phyloP scores from a whole-genome alignment of 2,113 vertebrate genomes.

The Notothenia rossii region DNA sequence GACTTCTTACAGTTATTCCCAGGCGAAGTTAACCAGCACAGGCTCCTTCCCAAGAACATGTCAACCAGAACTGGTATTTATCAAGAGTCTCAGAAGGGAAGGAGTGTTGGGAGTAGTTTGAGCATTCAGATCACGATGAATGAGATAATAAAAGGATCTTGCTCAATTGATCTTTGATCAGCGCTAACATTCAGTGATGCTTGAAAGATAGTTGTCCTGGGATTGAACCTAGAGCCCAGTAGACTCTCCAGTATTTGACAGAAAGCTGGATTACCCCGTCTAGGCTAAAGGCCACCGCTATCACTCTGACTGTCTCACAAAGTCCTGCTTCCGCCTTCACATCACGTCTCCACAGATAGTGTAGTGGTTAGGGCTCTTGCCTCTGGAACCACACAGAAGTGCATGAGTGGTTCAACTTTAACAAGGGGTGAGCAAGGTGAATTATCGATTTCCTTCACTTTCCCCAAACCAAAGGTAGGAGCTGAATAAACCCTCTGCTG shows the following conservation, averaged over 20 bases:
- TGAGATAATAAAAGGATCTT: constrained; percentile 68
- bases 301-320: constrained; percentile 69
- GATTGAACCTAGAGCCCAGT: constrained; percentile 60
- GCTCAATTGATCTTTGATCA: constrained; percentile 72
- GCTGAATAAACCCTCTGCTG: neutral
- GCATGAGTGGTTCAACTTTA: constrained; percentile 60
- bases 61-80: constrained; percentile 69
- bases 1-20: constrained; percentile 19
- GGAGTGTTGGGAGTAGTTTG: constrained; percentile 44
- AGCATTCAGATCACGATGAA: constrained; percentile 65
- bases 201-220: constrained; percentile 69
- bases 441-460: constrained; percentile 30
- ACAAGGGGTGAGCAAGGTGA: constrained; percentile 54
- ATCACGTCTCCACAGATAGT: constrained; percentile 61
- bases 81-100: constrained; percentile 41
- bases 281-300: constrained; percentile 75
- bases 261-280: constrained; percentile 78
- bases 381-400: constrained; percentile 53
- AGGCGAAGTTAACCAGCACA: constrained; percentile 41
- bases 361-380: constrained; percentile 58
- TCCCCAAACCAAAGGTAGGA: neutral
- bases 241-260: constrained; percentile 72
- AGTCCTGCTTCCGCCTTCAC: constrained; percentile 66
- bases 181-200: constrained; percentile 63
- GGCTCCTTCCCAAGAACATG: constrained; percentile 64